Percentiles rank a stretch among this genome's conserved stretches.
Evolutionary conservation across 2,797 vertebrate genomes (phyloP).

Genomic region (Sebastes wilsoni): DNA sequence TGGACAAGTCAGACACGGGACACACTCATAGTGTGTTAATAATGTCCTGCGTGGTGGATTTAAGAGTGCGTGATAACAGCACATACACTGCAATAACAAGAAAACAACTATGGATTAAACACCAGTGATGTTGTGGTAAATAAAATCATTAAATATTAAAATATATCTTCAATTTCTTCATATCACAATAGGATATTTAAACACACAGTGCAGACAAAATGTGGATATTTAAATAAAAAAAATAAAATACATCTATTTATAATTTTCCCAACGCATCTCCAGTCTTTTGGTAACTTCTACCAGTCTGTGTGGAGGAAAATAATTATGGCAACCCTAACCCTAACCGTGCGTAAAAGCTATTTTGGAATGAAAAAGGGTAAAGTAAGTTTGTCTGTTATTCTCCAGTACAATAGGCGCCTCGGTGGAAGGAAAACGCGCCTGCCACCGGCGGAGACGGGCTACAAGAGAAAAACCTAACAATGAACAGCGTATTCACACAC

Average conservation of each 20-base stretch:
- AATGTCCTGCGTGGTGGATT: slow-evolving; percentile 41
- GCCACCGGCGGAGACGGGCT: slow-evolving; percentile 45
- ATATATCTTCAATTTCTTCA: accelerated
- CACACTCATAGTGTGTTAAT: slow-evolving; percentile 32
- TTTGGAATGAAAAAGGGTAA: not conserved
- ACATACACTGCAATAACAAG: slow-evolving; percentile 5
- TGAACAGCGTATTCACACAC: not conserved
- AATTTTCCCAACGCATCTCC: not conserved
- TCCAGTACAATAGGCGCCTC: slow-evolving; percentile 15
- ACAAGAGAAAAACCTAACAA: slow-evolving; percentile 15
- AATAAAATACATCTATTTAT: no score
- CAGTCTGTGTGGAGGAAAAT: not conserved
- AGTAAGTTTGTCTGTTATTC: slow-evolving; percentile 14
- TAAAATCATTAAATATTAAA: not conserved
- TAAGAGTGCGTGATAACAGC: slow-evolving; percentile 17
- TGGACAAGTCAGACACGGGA: slow-evolving; percentile 67
- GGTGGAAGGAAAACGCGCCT: slow-evolving; percentile 56
- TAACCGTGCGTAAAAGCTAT: not conserved
- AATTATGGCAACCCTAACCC: not conserved
- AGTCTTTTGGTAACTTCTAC: not conserved
- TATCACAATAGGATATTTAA: not conserved
- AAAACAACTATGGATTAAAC: not conserved
- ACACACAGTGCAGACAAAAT: not conserved
- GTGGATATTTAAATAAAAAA: not conserved
- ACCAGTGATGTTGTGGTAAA: not conserved